Evolutionary conservation across 2,888 invertebrate genomes (phyloP).

Genomic region (Hyles lineata): DNA sequence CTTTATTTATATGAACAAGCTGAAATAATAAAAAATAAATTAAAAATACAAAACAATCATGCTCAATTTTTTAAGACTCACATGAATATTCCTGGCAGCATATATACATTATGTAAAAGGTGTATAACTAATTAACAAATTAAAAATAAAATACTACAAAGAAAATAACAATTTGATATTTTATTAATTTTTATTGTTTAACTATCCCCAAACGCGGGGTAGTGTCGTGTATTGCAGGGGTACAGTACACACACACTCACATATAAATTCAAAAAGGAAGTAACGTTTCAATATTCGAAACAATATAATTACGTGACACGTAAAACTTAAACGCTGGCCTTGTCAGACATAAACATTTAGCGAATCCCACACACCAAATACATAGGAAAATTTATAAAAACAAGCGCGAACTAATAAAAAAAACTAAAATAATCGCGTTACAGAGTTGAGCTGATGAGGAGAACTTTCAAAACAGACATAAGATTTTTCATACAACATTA

Average conservation of each 20-base stretch:
- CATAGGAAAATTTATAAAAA: not conserved
- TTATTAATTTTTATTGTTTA: constrained; percentile 79
- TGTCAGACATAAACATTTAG: constrained; percentile 20
- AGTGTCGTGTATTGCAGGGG: constrained; percentile 72
- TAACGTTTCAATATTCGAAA: constrained; percentile 76
- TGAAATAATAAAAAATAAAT: constrained; percentile 34
- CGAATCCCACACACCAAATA: not conserved
- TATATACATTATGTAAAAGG: constrained; percentile 32
- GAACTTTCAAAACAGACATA: too few species aligned
- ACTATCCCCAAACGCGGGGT: constrained; percentile 70
- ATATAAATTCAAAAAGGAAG: constrained; percentile 80
- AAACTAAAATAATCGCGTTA: not conserved
- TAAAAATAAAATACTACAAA: constrained; percentile 27
- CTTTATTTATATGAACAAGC: constrained; percentile 31
- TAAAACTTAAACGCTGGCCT: constrained; percentile 21
- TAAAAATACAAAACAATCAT: constrained; percentile 39
- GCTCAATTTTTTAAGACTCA: constrained; percentile 56
- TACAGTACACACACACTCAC: constrained; percentile 72
- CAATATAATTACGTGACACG: constrained; percentile 59
- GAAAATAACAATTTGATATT: constrained; percentile 46
- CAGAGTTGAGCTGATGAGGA: too few species aligned
- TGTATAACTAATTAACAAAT: not conserved
- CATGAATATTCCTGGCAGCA: constrained; percentile 67
- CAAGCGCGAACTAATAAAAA: not conserved
- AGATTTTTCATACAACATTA: too few species aligned